A percentile compares a stretch with the other conserved stretches of the same genome.
These are phyloP conservation scores for Ophiodon elongatus DNA, from an alignment of 2,113 vertebrate species.

Conservation along the genomic window DNA sequence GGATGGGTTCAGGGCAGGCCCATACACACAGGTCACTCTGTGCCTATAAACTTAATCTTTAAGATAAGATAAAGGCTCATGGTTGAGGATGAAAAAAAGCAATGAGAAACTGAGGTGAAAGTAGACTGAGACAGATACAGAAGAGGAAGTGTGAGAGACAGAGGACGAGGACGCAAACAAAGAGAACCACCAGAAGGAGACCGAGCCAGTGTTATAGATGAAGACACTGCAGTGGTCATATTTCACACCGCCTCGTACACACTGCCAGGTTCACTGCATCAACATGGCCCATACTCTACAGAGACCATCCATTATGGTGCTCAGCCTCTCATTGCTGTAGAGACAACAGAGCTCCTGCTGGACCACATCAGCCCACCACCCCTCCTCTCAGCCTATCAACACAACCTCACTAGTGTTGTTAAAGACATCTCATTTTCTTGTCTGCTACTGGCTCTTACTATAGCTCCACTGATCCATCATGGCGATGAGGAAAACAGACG, in stretches of 20 bases:
- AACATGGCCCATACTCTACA: conserved; percentile 37
- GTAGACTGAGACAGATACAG: background rate
- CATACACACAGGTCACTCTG: too few relatives aligned
- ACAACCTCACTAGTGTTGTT: background rate
- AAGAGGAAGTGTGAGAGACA: conserved; percentile 2
- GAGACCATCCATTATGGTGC: conserved; percentile 16
- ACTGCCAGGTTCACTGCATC: conserved; percentile 25
- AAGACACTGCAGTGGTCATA: conserved; percentile 63
- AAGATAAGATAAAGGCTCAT: background rate
- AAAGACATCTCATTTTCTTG: conserved; percentile 7
- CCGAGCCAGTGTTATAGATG: conserved; percentile 34
- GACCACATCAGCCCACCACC: background rate
- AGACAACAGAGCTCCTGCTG: background rate
- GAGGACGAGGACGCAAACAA: background rate
- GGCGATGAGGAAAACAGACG: conserved; percentile 39
- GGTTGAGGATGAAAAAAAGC: conserved; percentile 17
- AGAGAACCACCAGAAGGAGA: background rate
- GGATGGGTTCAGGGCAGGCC: background rate
- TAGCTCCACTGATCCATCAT: conserved; percentile 31
- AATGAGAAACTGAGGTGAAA: conserved; percentile 3
- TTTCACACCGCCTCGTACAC: conserved; percentile 40
- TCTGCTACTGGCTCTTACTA: conserved; percentile 8
- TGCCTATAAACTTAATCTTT: background rate
- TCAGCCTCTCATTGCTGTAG: conserved; percentile 30
- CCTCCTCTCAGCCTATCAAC: background rate